A percentile compares a stretch with the other conserved stretches of the same genome.
phyloP scores from a whole-genome alignment of 1,140 invertebrate species.

The Philopotamus ludificatus region DNA sequence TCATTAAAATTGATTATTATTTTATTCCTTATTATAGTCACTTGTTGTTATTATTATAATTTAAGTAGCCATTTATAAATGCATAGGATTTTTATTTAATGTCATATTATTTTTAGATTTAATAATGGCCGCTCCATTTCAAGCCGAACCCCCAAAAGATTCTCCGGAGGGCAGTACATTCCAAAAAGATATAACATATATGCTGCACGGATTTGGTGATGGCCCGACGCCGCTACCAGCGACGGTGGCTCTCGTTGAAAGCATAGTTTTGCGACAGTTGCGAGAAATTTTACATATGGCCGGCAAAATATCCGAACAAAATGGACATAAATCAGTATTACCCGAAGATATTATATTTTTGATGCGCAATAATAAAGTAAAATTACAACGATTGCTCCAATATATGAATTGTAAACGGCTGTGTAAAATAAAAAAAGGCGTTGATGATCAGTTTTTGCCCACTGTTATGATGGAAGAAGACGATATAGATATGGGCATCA shows the following conservation, averaged over 20 bases:
- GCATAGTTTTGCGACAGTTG: slow-evolving; percentile 60
- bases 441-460: slow-evolving; percentile 24
- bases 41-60: too few relatives aligned
- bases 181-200: slow-evolving; percentile 57
- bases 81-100: too few relatives aligned
- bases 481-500: slow-evolving; percentile 26
- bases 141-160: slow-evolving; percentile 18
- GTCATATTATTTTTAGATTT: not conserved
- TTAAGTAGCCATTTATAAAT: too few relatives aligned
- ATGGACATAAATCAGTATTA: slow-evolving; percentile 47
- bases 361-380: slow-evolving; percentile 57
- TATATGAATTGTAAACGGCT: slow-evolving; percentile 45
- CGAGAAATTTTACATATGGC: slow-evolving; percentile 54
- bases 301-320: slow-evolving; percentile 51
- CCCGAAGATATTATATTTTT: slow-evolving; percentile 61
- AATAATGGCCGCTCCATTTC: slow-evolving; percentile 24
- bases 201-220: slow-evolving; percentile 68
- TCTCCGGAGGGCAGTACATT: slow-evolving; percentile 29
- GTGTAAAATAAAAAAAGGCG: slow-evolving; percentile 36
- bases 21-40: too few relatives aligned
- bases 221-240: slow-evolving; percentile 57
- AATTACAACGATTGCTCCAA: slow-evolving; percentile 48
- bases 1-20: too few relatives aligned
- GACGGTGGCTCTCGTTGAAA: slow-evolving; percentile 60
- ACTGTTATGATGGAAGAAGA: slow-evolving; percentile 33